Conservation (phyloP, 2,888 invertebrate genomes). For the Hirtodrosophila cameraria region DNA sequence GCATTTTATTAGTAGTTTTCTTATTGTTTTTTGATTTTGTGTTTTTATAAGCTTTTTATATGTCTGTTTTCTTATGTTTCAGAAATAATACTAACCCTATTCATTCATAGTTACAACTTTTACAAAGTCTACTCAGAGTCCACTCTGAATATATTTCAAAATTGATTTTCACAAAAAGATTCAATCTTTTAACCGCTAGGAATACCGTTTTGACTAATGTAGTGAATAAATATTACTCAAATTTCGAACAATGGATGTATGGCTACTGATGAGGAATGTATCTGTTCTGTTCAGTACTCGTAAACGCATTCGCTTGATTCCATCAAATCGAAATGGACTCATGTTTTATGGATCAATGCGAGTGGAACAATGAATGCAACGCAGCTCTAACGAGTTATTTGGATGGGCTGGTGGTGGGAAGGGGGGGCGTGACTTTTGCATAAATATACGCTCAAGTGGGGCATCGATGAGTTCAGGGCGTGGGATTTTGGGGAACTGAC, state of each 20-base stretch:
- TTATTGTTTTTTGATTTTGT: too few species aligned
- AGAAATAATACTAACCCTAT: too few species aligned
- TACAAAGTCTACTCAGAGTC: too few species aligned
- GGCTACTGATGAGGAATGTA: constrained; percentile 16
- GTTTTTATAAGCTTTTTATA: too few species aligned
- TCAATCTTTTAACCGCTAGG: neutral
- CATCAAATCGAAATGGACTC: constrained; percentile 43
- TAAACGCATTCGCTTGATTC: neutral
- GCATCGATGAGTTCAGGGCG: constrained; percentile 32
- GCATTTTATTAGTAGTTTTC: too few species aligned
- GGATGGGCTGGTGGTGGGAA: constrained; percentile 3
- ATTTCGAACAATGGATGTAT: neutral
- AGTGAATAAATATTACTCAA: neutral
- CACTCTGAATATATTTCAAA: too few species aligned
- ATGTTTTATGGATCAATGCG: constrained; percentile 73
- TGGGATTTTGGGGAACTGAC: constrained; percentile 37
- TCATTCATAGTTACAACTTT: too few species aligned
- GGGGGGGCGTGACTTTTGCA: constrained; percentile 47
- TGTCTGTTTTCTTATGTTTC: too few species aligned
- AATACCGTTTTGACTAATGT: neutral
- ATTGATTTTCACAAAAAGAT: too few species aligned
- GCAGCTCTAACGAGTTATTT: constrained; percentile 30
- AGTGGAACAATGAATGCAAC: constrained; percentile 53
- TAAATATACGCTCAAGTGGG: constrained; percentile 64
- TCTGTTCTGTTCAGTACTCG: neutral